Base-by-base conservation (phyloP, 2,113 vertebrate genomes). In the Xenopus borealis region DNA sequence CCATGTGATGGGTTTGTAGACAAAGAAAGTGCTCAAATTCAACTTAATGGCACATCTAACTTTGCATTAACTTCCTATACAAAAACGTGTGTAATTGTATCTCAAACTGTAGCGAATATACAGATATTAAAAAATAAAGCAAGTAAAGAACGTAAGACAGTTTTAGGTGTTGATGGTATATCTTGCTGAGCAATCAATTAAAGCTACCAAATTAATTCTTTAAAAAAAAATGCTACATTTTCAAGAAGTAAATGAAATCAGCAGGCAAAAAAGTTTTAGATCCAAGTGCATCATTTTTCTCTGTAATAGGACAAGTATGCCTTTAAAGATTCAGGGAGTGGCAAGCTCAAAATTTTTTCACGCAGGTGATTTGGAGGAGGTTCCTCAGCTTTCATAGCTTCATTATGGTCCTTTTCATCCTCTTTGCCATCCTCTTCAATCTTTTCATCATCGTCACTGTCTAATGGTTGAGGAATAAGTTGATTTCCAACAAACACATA, bases 401-500 rank as follows among this genome's bases (percentile, higher is more conserved):
- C 95, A 66, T 74, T 88, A 45, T 88, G 90, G 66, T 92, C 90
- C 80, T 89, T 92, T 45, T 92, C 92, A 3, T 93, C 95, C 79
- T 93, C 94, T 19, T 97, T 95, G 83, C 90, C 94, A 81, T 86
- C 90, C 64, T 95, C 95, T 14, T 98, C 95, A 78, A 96, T 95
- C 66, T 92, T 89, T 79, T 84, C 92, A 81, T 98, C 96, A 71
- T 98, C 97, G 78, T 98, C 97, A 12, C 96, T 98, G 84, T 99
- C 96, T 73, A 91, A 86, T 83, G 93, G 92, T 83, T 98, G 95
- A 52, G 96, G 96, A 83, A 99, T 98, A 76, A 99, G 94, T 82
- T 98, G 97, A 83, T 98, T 98, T 50, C 93, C 97, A 72, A 98
- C 95, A 78, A 98, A 99, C 13, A 98, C 95, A 0, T 97, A 98